Evolutionary conservation across 2,113 vertebrate species (phyloP).

Genomic region (Hydropotes inermis): DNA sequence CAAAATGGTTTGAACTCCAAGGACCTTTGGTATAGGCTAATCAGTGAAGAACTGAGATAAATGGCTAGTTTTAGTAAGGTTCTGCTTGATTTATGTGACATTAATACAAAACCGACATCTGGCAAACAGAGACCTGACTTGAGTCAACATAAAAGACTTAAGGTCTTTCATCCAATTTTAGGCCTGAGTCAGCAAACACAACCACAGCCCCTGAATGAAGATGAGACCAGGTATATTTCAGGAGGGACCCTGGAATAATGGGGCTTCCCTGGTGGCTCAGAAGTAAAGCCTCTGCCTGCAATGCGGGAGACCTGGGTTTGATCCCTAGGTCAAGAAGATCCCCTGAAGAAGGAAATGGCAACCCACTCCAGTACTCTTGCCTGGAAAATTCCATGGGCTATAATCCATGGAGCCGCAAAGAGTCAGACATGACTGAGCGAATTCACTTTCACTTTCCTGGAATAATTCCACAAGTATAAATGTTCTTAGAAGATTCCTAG

Average conservation of each 20-base stretch:
- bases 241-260: not conserved
- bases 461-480: not conserved
- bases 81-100: not conserved
- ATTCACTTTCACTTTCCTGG: no score
- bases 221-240: not conserved
- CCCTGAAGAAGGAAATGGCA: no score
- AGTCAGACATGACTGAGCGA: no score
- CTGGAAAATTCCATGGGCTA: no score
- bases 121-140: not conserved
- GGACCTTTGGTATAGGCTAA: not conserved
- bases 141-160: not conserved
- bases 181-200: not conserved
- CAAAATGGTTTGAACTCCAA: not conserved
- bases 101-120: not conserved
- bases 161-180: not conserved
- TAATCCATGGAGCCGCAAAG: no score
- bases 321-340: no score
- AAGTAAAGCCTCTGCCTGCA: no score
- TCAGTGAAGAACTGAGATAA: not conserved
- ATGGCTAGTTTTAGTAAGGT: not conserved
- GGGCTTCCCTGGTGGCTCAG: not conserved
- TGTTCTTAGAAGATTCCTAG: not conserved
- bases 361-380: no score
- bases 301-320: no score
- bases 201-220: not conserved